Percentiles rank a stretch among this genome's conserved stretches.
Evolutionary conservation across 2,888 invertebrate species (phyloP).

Genomic region (Cloeon dipterum): DNA sequence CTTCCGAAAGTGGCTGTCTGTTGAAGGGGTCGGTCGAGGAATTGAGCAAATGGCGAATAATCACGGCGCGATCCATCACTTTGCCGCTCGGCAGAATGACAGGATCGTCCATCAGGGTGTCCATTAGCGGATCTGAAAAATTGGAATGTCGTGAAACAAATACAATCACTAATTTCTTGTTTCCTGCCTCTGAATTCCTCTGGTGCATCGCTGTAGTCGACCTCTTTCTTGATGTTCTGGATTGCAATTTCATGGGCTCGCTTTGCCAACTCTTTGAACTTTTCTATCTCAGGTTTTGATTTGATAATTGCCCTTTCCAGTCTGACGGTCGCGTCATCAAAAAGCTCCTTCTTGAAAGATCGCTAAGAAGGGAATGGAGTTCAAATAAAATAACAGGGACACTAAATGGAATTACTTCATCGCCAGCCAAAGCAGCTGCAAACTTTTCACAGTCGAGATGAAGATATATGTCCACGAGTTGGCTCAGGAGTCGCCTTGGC

Average conservation of each 20-base stretch:
- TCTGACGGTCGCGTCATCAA: slow-evolving; percentile 69
- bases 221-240: slow-evolving; percentile 61
- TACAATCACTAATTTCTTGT: slow-evolving; percentile 1
- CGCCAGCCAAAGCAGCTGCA: slow-evolving; percentile 78
- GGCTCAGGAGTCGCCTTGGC: slow-evolving; percentile 70
- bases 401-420: no score
- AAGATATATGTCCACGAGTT: slow-evolving; percentile 89
- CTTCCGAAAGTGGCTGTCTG: slow-evolving; percentile 81
- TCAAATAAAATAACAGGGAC: no score
- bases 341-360: slow-evolving; percentile 80
- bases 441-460: slow-evolving; percentile 83
- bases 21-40: slow-evolving; percentile 97
- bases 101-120: slow-evolving; percentile 90
- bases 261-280: slow-evolving; percentile 52
- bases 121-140: slow-evolving; percentile 70
- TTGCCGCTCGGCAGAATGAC: slow-evolving; percentile 77
- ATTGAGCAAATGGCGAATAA: slow-evolving; percentile 80
- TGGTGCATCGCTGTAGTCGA: slow-evolving; percentile 86
- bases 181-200: slow-evolving; percentile 61
- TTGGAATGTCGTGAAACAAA: slow-evolving; percentile 1
- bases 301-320: slow-evolving; percentile 68
- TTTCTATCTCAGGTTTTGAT: slow-evolving; percentile 60
- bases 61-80: slow-evolving; percentile 85
- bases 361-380: slow-evolving; percentile 51
- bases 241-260: slow-evolving; percentile 51